Evolutionary conservation across 1,140 invertebrate genomes (phyloP), one percentile per base, ranked within the genome.

Genomic region (Bombus sibiricus): DNA sequence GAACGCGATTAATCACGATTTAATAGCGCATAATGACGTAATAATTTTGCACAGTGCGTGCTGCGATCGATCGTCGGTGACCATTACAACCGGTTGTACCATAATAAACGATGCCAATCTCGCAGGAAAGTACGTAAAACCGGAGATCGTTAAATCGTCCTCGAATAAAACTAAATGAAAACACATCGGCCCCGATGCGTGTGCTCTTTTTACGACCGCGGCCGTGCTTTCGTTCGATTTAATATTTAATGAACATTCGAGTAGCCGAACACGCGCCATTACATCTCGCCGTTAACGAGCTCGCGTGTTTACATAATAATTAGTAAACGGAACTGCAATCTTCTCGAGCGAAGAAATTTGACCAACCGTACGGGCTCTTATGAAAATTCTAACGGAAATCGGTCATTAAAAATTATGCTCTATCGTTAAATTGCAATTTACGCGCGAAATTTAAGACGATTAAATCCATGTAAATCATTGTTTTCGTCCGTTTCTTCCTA

Each of bases 21-120:
- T 75, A 82, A 82, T 72, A 41, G 39, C 71, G 72, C 41, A 74
- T 82, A 82, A 82, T 82, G 69, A 74, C 80, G 81, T 82, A 82
- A 82, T 82, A 75, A 82, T 82, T 82, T 82, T 66, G 81, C 34
- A 66, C 71, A 64, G 32, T 37, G 71, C 5, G 53, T 32, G 32
- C 57, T 4, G n/a, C 81, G 81, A 82, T 82, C 71, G 71, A 82
- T 74, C 57, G 71, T 25, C 28, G 22, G 53, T 37, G 71, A 75
- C 71, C 81, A 47, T 75, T 75, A 74, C 71, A 75, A 82, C 81
- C 81, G 81, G 71, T 82, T 64, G n/a, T 18, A 22, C 32, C 43
- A 47, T 82, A 82, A 75, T 75, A 82, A 82, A 74, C 53, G 81
- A 22, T 57, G 71, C 8, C 39, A 22, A 82, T 64, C 57, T 34